phyloP scores from a whole-genome alignment of 2,797 vertebrate genomes.

The Cryptoblepharus egeriae region DNA sequence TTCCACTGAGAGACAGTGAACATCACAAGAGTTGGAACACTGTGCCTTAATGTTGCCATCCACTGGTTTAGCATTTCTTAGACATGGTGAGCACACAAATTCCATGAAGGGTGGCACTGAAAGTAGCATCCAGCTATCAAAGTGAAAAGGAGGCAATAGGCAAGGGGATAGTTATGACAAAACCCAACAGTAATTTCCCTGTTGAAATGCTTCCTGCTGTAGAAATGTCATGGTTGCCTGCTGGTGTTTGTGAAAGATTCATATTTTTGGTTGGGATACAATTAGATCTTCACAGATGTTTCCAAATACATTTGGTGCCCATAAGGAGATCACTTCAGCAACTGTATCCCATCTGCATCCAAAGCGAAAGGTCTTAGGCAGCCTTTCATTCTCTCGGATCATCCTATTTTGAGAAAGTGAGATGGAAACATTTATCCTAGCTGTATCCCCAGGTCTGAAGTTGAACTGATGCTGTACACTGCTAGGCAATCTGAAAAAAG shows the following conservation, averaged over 20 bases:
- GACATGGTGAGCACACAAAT: background rate
- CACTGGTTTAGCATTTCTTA: background rate
- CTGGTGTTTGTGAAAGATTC: background rate
- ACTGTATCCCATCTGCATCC: background rate
- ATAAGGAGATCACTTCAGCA: constrained; percentile 23
- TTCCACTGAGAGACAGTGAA: background rate
- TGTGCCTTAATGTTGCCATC: background rate
- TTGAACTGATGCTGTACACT: constrained; percentile 25
- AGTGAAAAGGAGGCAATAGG: background rate
- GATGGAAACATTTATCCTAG: constrained; percentile 35
- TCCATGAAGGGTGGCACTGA: too few relatives aligned
- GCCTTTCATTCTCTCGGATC: background rate
- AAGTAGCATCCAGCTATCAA: background rate
- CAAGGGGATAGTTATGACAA: background rate
- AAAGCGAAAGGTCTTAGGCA: constrained; percentile 21
- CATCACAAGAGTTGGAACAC: background rate
- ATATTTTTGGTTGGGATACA: background rate
- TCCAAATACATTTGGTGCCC: background rate
- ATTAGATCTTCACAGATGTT: constrained; percentile 8
- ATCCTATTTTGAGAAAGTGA: constrained; percentile 45
- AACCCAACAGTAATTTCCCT: background rate
- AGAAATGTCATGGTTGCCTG: background rate
- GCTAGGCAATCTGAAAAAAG: constrained; percentile 38
- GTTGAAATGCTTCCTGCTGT: background rate
- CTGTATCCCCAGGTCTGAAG: constrained; percentile 34